Conservation (phyloP, 1,140 invertebrate species). For the Zophobas atratus region DNA sequence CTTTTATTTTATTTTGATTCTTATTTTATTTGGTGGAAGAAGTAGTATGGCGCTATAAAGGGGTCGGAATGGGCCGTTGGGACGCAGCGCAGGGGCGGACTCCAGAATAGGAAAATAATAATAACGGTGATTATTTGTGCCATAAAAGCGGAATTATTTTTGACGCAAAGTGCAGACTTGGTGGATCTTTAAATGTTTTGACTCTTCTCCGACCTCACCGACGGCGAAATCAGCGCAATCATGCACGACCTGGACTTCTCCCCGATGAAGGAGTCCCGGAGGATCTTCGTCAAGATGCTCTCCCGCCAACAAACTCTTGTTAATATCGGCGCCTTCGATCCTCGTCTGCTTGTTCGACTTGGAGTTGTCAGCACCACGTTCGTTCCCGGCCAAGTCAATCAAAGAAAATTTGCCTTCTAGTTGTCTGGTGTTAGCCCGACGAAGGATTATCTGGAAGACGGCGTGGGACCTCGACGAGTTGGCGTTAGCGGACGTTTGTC, state of each 20-base stretch:
- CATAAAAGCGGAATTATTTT: no score
- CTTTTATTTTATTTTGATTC: constrained; percentile 42
- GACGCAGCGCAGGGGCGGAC: no score
- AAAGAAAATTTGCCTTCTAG: constrained; percentile 96
- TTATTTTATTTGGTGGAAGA: constrained; percentile 43
- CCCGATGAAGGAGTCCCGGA: constrained; percentile 98
- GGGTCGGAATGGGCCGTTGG: not conserved
- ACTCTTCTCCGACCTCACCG: constrained; percentile 81
- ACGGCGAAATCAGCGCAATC: constrained; percentile 99
- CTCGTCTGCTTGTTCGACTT: constrained; percentile 95
- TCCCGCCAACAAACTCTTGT: constrained; percentile 98
- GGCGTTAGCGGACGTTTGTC: constrained; percentile 93
- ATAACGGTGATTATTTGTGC: no score
- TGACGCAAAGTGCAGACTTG: no score
- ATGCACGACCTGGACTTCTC: constrained; percentile 99
- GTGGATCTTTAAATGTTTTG: no score
- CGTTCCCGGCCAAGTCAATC: constrained; percentile 99
- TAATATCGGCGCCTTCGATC: constrained; percentile 99
- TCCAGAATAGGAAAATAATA: no score
- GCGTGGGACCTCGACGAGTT: constrained; percentile 96
- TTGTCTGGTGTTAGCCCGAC: constrained; percentile 79
- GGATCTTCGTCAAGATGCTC: constrained; percentile 97
- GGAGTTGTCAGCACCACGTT: constrained; percentile 98
- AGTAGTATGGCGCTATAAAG: constrained; percentile 32
- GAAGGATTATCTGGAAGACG: constrained; percentile 89